These are phyloP conservation scores for Phlogophora meticulosa DNA, from an alignment of 2,888 invertebrate species.

Conservation along the genomic window DNA sequence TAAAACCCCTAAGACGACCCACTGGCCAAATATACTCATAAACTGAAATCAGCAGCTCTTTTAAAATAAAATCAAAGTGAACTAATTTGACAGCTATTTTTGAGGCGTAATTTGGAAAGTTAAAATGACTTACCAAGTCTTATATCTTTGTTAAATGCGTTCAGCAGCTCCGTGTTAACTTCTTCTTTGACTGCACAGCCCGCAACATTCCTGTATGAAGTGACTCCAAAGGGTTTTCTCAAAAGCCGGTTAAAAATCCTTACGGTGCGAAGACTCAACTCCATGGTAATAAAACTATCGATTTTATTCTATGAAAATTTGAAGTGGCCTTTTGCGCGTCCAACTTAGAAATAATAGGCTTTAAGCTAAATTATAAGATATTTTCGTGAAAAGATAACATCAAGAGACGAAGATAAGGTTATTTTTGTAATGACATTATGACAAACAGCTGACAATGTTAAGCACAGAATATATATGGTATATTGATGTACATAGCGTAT, in stretches of 20 bases:
- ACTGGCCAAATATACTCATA: too few relatives aligned
- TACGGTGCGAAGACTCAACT: constrained; percentile 76
- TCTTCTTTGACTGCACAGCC: constrained; percentile 81
- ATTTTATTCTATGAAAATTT: constrained; percentile 7
- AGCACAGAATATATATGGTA: too few relatives aligned
- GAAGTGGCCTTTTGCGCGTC: constrained; percentile 1
- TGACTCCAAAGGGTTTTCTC: constrained; percentile 74
- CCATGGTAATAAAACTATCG: constrained; percentile 71
- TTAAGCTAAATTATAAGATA: constrained; percentile 22
- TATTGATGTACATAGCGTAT: too few relatives aligned
- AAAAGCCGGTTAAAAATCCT: constrained; percentile 82
- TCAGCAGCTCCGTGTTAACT: constrained; percentile 77
- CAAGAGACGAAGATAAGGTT: constrained; percentile 39
- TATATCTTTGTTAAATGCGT: constrained; percentile 81
- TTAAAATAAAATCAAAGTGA: neutral
- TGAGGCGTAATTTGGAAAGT: neutral
- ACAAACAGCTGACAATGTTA: constrained; percentile 50
- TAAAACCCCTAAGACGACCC: neutral
- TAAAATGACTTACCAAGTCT: constrained; percentile 76
- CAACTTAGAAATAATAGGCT: constrained; percentile 29
- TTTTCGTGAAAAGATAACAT: constrained; percentile 43
- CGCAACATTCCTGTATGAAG: constrained; percentile 75
- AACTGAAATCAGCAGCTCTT: too few relatives aligned
- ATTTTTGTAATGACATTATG: constrained; percentile 40
- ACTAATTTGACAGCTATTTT: neutral